phyloP scores from a whole-genome alignment of 2,888 invertebrate genomes.

The Conus canariensis region DNA sequence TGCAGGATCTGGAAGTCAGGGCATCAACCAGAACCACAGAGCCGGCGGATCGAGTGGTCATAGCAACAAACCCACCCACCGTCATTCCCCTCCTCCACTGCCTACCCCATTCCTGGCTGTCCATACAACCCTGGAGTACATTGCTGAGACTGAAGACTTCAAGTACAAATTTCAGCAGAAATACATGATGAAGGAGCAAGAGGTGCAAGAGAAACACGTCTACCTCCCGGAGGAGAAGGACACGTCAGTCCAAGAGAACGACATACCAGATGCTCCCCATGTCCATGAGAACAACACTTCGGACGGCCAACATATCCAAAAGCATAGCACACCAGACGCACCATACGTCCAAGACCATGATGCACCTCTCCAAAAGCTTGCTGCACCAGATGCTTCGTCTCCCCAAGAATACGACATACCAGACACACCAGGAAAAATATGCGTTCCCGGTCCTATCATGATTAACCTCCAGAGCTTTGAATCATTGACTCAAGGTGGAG shows the following conservation, averaged over 20 bases:
- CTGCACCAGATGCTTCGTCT: neutral
- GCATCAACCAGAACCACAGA: neutral
- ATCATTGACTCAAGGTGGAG: neutral
- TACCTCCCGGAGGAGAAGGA: slow-evolving; percentile 7
- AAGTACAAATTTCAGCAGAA: neutral
- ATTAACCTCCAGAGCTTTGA: neutral
- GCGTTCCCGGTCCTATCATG: too few species aligned
- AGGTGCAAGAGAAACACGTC: slow-evolving; percentile 22
- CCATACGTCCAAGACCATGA: neutral
- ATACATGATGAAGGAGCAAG: slow-evolving; percentile 3
- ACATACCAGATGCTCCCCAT: neutral
- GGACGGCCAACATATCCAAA: neutral
- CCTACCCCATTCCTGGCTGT: neutral
- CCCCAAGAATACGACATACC: neutral
- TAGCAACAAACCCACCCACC: neutral
- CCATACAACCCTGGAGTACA: neutral
- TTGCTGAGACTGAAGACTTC: neutral
- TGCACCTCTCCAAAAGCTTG: neutral
- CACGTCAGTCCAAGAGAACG: neutral
- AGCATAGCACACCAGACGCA: neutral
- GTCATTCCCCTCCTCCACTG: neutral
- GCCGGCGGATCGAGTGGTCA: neutral
- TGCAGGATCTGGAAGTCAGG: neutral
- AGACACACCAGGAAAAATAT: neutral
- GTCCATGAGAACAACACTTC: neutral